A percentile compares a stretch with the other conserved stretches of the same genome.
Evolutionary conservation across 1,140 invertebrate genomes (phyloP).

Genomic region (Limonius californicus): DNA sequence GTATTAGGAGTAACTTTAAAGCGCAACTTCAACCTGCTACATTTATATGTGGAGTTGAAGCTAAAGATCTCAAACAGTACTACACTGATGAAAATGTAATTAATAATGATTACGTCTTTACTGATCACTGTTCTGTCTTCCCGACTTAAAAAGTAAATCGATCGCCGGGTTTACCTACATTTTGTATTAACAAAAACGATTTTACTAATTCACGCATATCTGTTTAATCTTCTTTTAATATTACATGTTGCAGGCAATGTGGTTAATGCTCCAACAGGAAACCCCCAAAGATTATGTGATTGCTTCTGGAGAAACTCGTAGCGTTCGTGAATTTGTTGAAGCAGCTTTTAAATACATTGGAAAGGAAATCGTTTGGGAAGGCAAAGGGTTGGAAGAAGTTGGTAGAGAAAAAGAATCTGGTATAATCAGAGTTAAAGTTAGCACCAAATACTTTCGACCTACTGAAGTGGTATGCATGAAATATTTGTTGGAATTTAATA

Average conservation of each 20-base stretch:
- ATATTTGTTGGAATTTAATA: slow-evolving; percentile 39
- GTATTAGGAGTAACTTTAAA: no score
- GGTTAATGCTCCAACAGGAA: slow-evolving; percentile 97
- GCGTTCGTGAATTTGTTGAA: slow-evolving; percentile 96
- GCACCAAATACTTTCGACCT: slow-evolving; percentile 94
- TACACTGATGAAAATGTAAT: no score
- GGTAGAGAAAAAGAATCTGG: slow-evolving; percentile 81
- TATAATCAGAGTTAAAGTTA: slow-evolving; percentile 82
- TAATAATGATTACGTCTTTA: no score
- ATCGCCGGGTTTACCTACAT: neutral
- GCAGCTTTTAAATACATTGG: slow-evolving; percentile 80
- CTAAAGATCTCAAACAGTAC: no score
- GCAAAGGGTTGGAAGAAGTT: slow-evolving; percentile 78
- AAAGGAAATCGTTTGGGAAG: slow-evolving; percentile 78
- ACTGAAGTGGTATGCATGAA: slow-evolving; percentile 98
- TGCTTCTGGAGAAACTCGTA: slow-evolving; percentile 92
- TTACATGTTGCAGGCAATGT: slow-evolving; percentile 81
- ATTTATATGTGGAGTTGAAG: no score
- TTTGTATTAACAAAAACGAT: no score
- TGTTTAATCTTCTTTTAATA: neutral
- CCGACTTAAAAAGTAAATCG: no score
- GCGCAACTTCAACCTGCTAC: no score
- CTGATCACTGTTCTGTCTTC: no score
- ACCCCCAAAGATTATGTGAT: slow-evolving; percentile 95
- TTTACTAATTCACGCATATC: neutral